Evolutionary conservation across 2,797 vertebrate species (phyloP), one percentile per base, ranked within the genome.

Genomic region (Garrulus glandarius): DNA sequence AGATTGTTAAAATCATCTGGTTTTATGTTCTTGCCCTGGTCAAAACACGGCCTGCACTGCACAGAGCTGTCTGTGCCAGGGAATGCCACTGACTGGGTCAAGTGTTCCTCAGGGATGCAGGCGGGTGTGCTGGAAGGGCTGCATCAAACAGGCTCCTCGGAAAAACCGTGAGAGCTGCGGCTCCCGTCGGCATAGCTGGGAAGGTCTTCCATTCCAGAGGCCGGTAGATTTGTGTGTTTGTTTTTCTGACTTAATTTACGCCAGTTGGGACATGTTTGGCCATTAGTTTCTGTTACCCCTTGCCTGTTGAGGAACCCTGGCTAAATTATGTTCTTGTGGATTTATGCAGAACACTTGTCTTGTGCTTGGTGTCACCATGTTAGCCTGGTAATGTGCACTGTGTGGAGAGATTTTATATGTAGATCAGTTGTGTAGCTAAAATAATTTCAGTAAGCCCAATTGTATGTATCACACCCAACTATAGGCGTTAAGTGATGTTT

Each of bases 11-110:
- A 46, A 26, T 69, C 7, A 30, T 14, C 29, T 30, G 34, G 8
- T 15, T 70, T 78, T 23, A 8, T 32, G 17, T 63, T 63, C 49
- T 70, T 63, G 65, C 30, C 26, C 12, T 36, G 21, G 43, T 32
- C 0, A 0, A 36, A 78, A 65, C 56, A 22, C 1, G 5, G 5
- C 0, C 1, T 36, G 18, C 41, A 3, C 41, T 55, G 41, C 32
- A 32, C 0, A 0, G 49, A 70, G 49, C 30, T 47, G 20, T 53
- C 34, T 34, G 9, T n/a, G 55, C 47, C 34, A 21, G 72, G 64
- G 20, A 34, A 24, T 34, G 56, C 30, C 1, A 3, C 5, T 34
- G 41, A 12, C 47, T 26, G 49, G 41, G 26, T 26, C 2, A 7
- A 26, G 64, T 4, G 21, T 41, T 76, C 55, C 22, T 61, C 57